These are phyloP conservation scores for Ophthalmolycus amberensis DNA, from an alignment of 2,113 vertebrate species.

Conservation along the genomic window DNA sequence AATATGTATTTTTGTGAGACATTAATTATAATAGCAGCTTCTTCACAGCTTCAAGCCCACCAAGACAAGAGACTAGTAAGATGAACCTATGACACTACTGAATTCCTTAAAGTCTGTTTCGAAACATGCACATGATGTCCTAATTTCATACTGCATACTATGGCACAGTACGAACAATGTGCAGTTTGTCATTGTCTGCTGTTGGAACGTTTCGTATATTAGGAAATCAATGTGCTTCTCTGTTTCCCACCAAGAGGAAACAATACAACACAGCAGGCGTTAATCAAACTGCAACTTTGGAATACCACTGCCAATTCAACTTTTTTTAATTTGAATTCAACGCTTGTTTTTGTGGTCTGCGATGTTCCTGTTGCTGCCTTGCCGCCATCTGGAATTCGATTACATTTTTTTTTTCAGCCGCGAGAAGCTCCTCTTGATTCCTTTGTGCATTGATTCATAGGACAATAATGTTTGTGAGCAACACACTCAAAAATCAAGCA, in stretches of 20 bases:
- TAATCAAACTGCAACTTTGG: conserved; percentile 13
- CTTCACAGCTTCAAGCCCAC: neutral
- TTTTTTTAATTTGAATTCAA: neutral
- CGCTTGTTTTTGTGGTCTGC: conserved; percentile 3
- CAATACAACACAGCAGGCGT: neutral
- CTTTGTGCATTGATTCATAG: conserved; percentile 1
- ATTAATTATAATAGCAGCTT: neutral
- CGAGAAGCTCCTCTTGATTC: conserved; percentile 2
- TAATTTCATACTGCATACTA: neutral
- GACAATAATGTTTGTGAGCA: neutral
- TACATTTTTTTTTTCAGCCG: neutral
- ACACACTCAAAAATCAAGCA: conserved; percentile 3
- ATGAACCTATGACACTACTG: neutral
- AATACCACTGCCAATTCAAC: conserved; percentile 11
- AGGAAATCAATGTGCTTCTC: conserved; percentile 9
- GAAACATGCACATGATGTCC: neutral
- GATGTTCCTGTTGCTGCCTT: conserved; percentile 10
- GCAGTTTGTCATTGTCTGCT: neutral
- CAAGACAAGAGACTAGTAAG: neutral
- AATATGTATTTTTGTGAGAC: neutral
- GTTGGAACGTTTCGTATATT: neutral
- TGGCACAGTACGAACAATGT: neutral
- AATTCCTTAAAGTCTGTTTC: neutral
- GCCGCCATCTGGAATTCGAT: conserved; percentile 21
- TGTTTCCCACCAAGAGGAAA: neutral